Conservation (phyloP, 2,113 vertebrate species). For the Elanus axillaris region DNA sequence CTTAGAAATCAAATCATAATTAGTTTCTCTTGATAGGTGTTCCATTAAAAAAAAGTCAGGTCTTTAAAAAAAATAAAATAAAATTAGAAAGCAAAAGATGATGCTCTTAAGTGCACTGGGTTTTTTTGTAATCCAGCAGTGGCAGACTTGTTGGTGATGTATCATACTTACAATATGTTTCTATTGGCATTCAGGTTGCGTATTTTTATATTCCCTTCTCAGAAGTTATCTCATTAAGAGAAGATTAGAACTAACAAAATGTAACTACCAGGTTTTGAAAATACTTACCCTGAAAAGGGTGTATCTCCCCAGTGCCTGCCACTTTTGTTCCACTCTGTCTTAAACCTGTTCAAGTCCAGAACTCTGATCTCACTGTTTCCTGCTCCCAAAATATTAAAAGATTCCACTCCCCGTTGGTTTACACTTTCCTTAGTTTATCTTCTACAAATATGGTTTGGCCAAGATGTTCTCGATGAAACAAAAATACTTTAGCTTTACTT, state of each 20-base stretch:
- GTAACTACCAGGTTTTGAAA: not conserved
- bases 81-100: not conserved
- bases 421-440: not conserved
- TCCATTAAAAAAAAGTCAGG: not conserved
- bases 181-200: not conserved
- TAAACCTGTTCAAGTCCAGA: not conserved
- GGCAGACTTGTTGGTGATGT: not conserved
- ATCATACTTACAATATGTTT: not conserved
- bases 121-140: not conserved
- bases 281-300: not conserved
- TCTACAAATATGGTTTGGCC: not conserved
- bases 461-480: constrained; percentile 2
- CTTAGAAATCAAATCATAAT: constrained; percentile 30
- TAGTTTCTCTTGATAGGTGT: not conserved
- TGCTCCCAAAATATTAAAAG: not conserved
- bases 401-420: not conserved
- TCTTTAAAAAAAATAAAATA: not conserved
- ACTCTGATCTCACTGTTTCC: not conserved
- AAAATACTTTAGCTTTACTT: constrained; percentile 35
- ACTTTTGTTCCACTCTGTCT: not conserved
- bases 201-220: not conserved
- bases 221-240: not conserved
- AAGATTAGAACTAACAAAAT: not conserved
- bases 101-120: not conserved
- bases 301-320: not conserved